phyloP scores from a whole-genome alignment of 1,140 invertebrate species.

The Zeugodacus cucurbitae region DNA sequence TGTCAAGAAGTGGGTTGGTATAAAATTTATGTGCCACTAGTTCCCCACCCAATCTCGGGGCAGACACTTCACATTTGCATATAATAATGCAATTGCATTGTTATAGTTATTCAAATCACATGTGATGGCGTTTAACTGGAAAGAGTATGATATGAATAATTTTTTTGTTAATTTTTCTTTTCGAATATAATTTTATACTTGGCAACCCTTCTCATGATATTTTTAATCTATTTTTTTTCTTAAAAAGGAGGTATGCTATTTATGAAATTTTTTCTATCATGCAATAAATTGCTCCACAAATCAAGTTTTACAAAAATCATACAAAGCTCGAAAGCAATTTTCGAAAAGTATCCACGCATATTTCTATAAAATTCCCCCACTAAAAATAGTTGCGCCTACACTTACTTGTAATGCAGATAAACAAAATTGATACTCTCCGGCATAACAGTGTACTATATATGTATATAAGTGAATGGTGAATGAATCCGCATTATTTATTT shows the following conservation, averaged over 20 bases:
- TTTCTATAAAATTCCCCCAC: neutral
- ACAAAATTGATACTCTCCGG: neutral
- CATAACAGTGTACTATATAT: neutral
- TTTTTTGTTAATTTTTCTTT: no score
- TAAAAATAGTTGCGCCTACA: neutral
- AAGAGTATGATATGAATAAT: no score
- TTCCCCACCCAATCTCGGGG: neutral
- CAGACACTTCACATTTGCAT: neutral
- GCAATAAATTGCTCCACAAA: no score
- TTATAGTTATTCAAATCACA: no score
- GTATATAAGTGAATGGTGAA: neutral
- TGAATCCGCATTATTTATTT: neutral
- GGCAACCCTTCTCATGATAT: no score
- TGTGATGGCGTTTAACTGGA: no score
- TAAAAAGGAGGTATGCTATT: no score
- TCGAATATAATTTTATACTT: no score
- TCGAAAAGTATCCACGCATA: neutral
- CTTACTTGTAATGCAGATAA: neutral
- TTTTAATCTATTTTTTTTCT: no score
- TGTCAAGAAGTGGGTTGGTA: constrained; percentile 4
- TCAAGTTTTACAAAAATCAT: no score
- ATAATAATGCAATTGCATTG: no score
- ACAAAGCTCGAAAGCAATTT: neutral
- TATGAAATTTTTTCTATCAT: no score
- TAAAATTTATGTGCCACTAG: neutral